Conservation (phyloP, 2,113 vertebrate genomes). For the Cyphomyrus discorhynchus region DNA sequence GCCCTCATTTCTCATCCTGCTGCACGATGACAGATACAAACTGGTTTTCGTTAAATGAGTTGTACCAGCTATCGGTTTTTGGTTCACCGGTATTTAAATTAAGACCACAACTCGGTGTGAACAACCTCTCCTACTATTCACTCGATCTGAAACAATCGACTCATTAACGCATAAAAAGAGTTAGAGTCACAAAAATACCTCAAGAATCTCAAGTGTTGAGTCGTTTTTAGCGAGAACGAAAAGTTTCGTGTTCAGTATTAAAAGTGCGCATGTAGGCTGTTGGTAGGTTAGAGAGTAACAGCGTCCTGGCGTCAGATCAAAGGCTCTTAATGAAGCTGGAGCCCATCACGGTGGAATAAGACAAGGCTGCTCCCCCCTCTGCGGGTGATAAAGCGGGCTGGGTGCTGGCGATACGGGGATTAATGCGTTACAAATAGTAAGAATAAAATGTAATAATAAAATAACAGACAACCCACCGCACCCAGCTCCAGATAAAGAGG, state of each 20-base stretch:
- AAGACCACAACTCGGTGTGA: neutral
- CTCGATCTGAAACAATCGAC: neutral
- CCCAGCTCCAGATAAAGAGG: neutral
- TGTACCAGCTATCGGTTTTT: neutral
- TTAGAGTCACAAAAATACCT: neutral
- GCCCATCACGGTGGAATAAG: neutral
- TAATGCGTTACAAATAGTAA: neutral
- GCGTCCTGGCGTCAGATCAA: neutral
- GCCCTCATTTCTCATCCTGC: neutral
- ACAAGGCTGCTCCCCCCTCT: neutral
- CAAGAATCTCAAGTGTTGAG: neutral
- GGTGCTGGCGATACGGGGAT: neutral
- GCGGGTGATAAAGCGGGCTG: neutral
- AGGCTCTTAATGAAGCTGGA: neutral
- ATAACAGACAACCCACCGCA: neutral
- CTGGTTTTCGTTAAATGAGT: neutral
- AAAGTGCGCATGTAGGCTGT: neutral
- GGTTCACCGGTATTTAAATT: neutral
- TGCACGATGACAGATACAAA: neutral
- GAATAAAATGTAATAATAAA: neutral
- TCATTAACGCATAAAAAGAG: neutral
- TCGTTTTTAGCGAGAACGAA: neutral
- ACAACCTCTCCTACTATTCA: neutral
- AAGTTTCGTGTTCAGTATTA: neutral
- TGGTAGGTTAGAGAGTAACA: neutral